Conservation (phyloP, 2,113 vertebrate species). For the Etheostoma cragini region DNA sequence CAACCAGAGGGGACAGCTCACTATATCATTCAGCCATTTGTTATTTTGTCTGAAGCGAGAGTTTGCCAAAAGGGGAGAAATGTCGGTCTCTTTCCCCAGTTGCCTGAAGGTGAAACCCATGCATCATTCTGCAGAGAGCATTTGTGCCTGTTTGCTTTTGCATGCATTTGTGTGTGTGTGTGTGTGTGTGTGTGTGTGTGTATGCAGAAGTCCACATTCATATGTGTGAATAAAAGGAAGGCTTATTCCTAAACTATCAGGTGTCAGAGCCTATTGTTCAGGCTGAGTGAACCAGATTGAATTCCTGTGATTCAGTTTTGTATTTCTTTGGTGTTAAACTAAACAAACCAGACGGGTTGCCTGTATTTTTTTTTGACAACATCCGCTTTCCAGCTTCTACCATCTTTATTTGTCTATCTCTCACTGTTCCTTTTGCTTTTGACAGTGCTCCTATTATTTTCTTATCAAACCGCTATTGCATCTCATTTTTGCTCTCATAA, state of each 20-base stretch:
- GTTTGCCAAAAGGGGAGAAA: slow-evolving; percentile 60
- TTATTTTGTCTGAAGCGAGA: slow-evolving; percentile 72
- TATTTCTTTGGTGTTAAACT: slow-evolving; percentile 58
- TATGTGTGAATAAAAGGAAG: slow-evolving; percentile 41
- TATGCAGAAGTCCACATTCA: slow-evolving; percentile 60
- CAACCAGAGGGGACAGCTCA: slow-evolving; percentile 75
- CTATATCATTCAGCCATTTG: slow-evolving; percentile 75
- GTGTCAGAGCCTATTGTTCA: slow-evolving; percentile 67
- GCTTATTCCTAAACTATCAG: slow-evolving; percentile 61
- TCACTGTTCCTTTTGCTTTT: slow-evolving; percentile 9
- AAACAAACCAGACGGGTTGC: slow-evolving; percentile 55
- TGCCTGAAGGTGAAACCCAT: slow-evolving; percentile 72
- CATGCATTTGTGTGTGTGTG: slow-evolving; percentile 49
- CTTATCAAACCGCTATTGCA: not conserved
- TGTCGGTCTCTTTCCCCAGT: slow-evolving; percentile 61
- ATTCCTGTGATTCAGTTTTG: slow-evolving; percentile 70
- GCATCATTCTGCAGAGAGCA: slow-evolving; percentile 57
- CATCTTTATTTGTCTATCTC: slow-evolving; percentile 23
- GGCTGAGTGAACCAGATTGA: slow-evolving; percentile 64
- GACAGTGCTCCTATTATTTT: not conserved
- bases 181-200: slow-evolving; percentile 16
- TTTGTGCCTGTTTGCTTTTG: slow-evolving; percentile 53
- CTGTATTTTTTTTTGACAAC: slow-evolving; percentile 41
- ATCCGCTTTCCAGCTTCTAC: slow-evolving; percentile 37
- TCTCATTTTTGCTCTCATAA: slow-evolving; percentile 15